Base-by-base conservation (phyloP, 2,888 invertebrate species). In the Leptopilina drosophilae region DNA sequence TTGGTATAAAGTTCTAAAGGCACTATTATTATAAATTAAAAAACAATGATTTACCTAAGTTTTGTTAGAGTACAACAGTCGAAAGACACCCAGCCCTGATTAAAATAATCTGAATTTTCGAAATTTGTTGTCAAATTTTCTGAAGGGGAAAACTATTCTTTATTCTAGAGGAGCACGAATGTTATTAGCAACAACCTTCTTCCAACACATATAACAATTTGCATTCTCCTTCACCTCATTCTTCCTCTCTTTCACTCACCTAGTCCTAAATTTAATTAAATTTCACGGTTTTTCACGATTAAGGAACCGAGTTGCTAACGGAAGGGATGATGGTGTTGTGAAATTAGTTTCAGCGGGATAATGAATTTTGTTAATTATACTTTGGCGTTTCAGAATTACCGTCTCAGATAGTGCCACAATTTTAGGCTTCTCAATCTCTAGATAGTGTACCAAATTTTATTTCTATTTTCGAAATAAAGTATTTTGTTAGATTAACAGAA, bases 201-300 rank as follows among this genome's bases (percentile, higher is more conserved):
- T 81, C 79, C 82, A 53, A 56, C 56, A 73, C 73, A 56, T 69
- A 73, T 33, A 79, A 82, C 79, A 81, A 75, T 78, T 82, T 80
- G 78, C 79, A 80, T 83, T 78, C 82, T 78, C 62, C 82, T 79
- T 84, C 78, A 82, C 67, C 81, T 78, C 81, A 77, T 80, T 65
- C 78, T 85, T 86, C 85, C 88, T 88, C 88, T 88, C 88, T 88
- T 89, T 89, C 89, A 87, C 88, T 89, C 87, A 11, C 49, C 88
- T 88, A 88, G 90, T 90, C 90, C 90, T 90, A 90, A 90, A 91
- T 91, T 91, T 91, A 91, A 91, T 91, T 91, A 91, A 91, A 91
- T 90, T 91, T 91, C 89, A 91, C 89, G 89, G 90, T 91, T 91
- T 91, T 91, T 91, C 90, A 87, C 90, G 91, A 91, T 91, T 90